Evolutionary conservation across 2,888 invertebrate species (phyloP).

Genomic region (Acheta domesticus): DNA sequence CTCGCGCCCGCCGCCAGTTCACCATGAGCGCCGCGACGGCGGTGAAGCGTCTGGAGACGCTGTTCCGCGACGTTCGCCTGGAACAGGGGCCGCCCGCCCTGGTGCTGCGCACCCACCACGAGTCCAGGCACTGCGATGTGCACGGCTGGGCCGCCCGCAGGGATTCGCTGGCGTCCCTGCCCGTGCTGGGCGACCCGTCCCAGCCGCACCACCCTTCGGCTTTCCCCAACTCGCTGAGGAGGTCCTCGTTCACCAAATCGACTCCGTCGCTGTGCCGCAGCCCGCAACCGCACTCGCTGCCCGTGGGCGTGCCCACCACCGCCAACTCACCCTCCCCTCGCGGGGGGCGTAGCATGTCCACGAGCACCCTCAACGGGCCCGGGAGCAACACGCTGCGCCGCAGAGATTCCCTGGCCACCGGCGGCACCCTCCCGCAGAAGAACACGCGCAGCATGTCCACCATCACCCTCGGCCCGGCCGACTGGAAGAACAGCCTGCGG

Average conservation of each 20-base stretch:
- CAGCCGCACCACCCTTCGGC: slow-evolving; percentile 69
- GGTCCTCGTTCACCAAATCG: slow-evolving; percentile 36
- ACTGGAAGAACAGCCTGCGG: slow-evolving; percentile 1
- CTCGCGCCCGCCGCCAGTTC: not conserved
- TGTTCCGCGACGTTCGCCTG: slow-evolving; percentile 64
- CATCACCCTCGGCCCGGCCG: not conserved
- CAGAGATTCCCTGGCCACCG: not conserved
- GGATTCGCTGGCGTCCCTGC: slow-evolving; percentile 45
- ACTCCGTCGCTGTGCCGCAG: slow-evolving; percentile 22
- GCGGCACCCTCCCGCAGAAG: not conserved
- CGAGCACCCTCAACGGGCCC: slow-evolving; percentile 24
- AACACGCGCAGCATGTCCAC: not conserved
- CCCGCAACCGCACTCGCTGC: slow-evolving; percentile 5
- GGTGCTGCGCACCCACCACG: slow-evolving; percentile 56
- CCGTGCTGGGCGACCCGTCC: slow-evolving; percentile 24
- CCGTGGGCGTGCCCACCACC: not conserved
- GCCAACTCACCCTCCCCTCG: slow-evolving; percentile 27
- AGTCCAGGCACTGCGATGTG: slow-evolving; percentile 64
- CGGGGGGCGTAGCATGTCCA: slow-evolving; percentile 19
- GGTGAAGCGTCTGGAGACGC: slow-evolving; percentile 67
- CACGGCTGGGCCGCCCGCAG: slow-evolving; percentile 61
- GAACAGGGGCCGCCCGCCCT: slow-evolving; percentile 50
- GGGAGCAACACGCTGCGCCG: slow-evolving; percentile 12
- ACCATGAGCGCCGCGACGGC: slow-evolving; percentile 52
- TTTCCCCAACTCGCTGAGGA: slow-evolving; percentile 58